Conservation (phyloP, 2,113 vertebrate genomes). For the Bothrops jararaca region DNA sequence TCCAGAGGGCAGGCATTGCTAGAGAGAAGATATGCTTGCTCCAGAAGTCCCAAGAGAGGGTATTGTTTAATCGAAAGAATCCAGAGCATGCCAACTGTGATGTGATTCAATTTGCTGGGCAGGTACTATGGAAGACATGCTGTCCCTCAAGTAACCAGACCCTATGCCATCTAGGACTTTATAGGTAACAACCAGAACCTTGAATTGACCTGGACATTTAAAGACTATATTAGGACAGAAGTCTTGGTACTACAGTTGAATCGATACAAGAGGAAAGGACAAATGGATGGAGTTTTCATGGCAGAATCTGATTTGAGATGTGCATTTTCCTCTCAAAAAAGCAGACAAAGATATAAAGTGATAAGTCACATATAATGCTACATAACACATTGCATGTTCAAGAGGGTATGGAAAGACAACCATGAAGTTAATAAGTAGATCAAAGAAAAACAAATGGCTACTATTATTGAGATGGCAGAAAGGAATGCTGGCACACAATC, state of each 20-base stretch:
- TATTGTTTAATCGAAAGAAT: not conserved
- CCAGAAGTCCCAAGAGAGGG: not conserved
- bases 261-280: not conserved
- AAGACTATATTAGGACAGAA: not conserved
- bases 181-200: not conserved
- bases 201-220: not conserved
- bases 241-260: not conserved
- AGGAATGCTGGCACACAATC: not conserved
- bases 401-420: not conserved
- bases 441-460: not conserved
- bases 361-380: not conserved
- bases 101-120: not conserved
- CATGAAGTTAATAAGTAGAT: not conserved
- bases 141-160: not conserved
- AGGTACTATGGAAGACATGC: not conserved
- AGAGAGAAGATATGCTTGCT: not conserved
- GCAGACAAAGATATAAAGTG: not conserved
- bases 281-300: slow-evolving; percentile 1
- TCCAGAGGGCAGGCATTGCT: not conserved
- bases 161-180: not conserved
- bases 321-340: not conserved
- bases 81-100: not conserved
- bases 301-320: not conserved
- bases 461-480: not conserved
- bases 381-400: not conserved